Evolutionary conservation across 2,888 invertebrate genomes (phyloP).

Genomic region (Coelinius sp.): DNA sequence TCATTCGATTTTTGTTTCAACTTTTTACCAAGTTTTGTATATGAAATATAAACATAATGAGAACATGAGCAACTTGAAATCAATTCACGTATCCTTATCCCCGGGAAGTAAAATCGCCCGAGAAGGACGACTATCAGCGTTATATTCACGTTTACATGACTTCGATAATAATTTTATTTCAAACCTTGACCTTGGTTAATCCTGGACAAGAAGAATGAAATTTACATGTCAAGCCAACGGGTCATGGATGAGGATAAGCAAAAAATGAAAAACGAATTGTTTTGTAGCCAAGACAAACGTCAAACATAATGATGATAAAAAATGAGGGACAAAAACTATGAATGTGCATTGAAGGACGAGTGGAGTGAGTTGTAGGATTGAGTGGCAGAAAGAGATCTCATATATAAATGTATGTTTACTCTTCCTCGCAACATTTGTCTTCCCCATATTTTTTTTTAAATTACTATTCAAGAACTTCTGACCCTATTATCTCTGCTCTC

Average conservation of each 20-base stretch:
- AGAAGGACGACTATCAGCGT: conserved; percentile 21
- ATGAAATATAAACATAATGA: conserved; percentile 26
- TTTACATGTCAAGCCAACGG: not conserved
- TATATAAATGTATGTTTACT: not conserved
- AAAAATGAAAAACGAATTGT: conserved; percentile 1
- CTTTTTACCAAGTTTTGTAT: not conserved
- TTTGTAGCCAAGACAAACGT: not conserved
- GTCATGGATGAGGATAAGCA: conserved; percentile 3
- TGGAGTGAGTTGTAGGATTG: not conserved
- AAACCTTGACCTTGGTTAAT: not conserved
- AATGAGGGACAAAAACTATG: not conserved
- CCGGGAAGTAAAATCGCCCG: conserved; percentile 2
- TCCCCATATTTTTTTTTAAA: not conserved
- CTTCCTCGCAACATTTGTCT: not conserved
- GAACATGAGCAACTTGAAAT: conserved; percentile 39
- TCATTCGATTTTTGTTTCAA: not conserved
- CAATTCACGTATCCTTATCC: conserved; percentile 37
- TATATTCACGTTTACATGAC: conserved; percentile 1
- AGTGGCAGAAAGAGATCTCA: too few species aligned
- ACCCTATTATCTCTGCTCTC: not conserved
- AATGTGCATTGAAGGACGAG: not conserved
- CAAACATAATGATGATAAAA: not conserved
- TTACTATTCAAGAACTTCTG: not conserved
- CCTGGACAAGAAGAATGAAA: not conserved
- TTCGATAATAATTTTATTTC: not conserved